Conservation (phyloP, 1,140 invertebrate genomes). For the Apis florea region DNA sequence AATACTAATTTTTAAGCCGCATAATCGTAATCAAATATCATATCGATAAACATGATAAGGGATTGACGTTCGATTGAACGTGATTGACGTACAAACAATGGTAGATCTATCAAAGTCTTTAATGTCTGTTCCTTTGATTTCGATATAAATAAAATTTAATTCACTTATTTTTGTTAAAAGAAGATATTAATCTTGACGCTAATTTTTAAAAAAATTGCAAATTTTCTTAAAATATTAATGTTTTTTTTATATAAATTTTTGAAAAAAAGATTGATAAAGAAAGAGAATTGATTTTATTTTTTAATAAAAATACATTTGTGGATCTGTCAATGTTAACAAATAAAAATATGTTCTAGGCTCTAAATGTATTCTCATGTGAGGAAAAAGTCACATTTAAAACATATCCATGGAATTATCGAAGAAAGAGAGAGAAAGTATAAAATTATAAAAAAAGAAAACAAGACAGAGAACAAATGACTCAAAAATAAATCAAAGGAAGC, state of each 20-base stretch:
- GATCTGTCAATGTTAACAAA: slow-evolving; percentile 18
- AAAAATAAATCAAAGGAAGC: background rate
- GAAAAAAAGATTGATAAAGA: background rate
- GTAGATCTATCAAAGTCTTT: background rate
- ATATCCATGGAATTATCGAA: slow-evolving; percentile 30
- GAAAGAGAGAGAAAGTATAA: background rate
- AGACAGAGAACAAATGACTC: background rate
- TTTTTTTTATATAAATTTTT: background rate
- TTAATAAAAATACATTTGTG: background rate
- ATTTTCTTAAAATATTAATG: background rate
- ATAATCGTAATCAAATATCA: slow-evolving; percentile 57
- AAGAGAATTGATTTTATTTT: background rate
- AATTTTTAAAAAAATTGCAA: background rate
- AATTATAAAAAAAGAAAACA: background rate
- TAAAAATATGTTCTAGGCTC: slow-evolving; percentile 53
- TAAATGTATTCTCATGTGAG: slow-evolving; percentile 58
- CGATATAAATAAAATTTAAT: background rate
- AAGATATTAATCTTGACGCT: background rate
- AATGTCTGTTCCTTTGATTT: background rate
- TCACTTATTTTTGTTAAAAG: background rate
- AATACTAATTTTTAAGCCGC: slow-evolving; percentile 59
- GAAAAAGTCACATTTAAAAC: slow-evolving; percentile 28
- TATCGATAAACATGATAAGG: slow-evolving; percentile 56
- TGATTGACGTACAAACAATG: slow-evolving; percentile 36
- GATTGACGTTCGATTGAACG: slow-evolving; percentile 30